These are phyloP conservation scores for Dicrostonyx torquatus DNA, from an alignment of 2,797 vertebrate genomes.

Conservation along the genomic window DNA sequence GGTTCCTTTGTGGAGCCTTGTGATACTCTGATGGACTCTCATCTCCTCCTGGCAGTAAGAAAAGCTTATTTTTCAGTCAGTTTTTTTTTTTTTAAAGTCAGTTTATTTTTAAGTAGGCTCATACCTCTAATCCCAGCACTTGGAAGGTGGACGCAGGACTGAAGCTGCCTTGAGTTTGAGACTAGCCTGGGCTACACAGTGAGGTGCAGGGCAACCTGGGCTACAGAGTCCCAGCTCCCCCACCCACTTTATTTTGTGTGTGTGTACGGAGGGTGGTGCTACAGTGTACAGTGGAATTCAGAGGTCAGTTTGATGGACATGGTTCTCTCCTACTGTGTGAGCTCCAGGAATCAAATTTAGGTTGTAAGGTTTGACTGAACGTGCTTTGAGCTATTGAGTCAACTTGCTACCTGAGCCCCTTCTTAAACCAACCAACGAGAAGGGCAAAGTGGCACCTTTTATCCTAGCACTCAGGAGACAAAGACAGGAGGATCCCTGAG, in stretches of 20 bases:
- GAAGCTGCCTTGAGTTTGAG: background rate
- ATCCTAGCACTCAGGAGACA: background rate
- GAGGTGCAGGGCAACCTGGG: background rate
- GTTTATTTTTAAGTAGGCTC: background rate
- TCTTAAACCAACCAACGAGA: background rate
- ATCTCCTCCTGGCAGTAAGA: background rate
- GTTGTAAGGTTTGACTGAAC: background rate
- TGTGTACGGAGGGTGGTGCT: background rate
- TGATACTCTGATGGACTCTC: background rate
- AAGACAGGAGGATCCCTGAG: background rate
- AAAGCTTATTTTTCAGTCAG: background rate
- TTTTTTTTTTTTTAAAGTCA: background rate
- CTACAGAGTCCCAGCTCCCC: background rate
- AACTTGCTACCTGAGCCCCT: background rate
- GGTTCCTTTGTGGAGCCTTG: background rate
- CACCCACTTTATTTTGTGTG: background rate
- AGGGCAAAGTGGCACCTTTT: background rate
- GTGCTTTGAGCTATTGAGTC: background rate
- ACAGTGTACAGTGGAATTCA: background rate
- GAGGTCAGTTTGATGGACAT: background rate
- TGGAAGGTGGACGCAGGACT: background rate
- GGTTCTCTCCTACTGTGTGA: background rate
- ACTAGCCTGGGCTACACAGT: background rate
- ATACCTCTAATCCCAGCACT: background rate
- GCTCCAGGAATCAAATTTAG: background rate